A percentile compares a stretch with the other conserved stretches of the same genome.
These are phyloP conservation scores for Ctenoplectra terminalis DNA, from an alignment of 1,140 invertebrate species.

Conservation along the genomic window DNA sequence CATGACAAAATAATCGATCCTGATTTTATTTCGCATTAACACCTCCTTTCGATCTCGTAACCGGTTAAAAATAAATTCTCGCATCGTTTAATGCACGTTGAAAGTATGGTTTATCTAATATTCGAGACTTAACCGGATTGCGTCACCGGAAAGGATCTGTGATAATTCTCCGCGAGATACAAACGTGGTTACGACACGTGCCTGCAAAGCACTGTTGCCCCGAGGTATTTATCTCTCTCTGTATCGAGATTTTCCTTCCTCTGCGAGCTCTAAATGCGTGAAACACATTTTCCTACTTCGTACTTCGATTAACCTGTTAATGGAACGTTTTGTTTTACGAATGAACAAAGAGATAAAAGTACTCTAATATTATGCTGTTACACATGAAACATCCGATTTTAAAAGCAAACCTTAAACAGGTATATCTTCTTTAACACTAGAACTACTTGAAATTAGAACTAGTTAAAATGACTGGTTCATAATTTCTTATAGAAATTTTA, in stretches of 20 bases:
- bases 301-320: not conserved
- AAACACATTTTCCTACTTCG: not conserved
- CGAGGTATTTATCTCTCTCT: slow-evolving; percentile 8
- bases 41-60: not conserved
- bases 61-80: slow-evolving; percentile 38
- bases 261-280: not conserved
- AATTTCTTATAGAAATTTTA: too few species aligned
- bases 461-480: too few species aligned
- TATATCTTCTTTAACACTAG: too few species aligned
- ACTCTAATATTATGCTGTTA: too few species aligned
- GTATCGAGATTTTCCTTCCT: slow-evolving; percentile 18
- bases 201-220: not conserved
- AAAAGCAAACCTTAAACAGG: too few species aligned
- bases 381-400: too few species aligned
- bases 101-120: slow-evolving; percentile 35
- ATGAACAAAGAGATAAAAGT: too few species aligned
- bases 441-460: too few species aligned
- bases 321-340: too few species aligned
- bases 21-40: too few species aligned
- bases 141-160: slow-evolving; percentile 42
- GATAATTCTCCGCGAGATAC: slow-evolving; percentile 16
- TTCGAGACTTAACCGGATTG: slow-evolving; percentile 34
- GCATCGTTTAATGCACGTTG: slow-evolving; percentile 20
- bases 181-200: slow-evolving; percentile 13
- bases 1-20: too few species aligned